A percentile compares a stretch with the other conserved stretches of the same genome.
Conservation (phyloP, 2,888 invertebrate species). For the Himalopsyche anomala region DNA sequence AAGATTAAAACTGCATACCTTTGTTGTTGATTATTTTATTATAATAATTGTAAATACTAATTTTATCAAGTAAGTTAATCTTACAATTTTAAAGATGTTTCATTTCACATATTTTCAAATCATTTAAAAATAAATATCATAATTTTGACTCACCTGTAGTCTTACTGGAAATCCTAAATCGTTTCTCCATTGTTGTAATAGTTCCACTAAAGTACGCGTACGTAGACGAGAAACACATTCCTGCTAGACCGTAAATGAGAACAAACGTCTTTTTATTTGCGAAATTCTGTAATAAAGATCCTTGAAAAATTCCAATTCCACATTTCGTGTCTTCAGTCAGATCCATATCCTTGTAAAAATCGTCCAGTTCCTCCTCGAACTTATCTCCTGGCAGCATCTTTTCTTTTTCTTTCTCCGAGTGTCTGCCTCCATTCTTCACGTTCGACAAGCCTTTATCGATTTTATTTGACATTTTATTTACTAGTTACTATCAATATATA, state of each 20-base stretch:
- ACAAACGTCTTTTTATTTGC: conserved; percentile 79
- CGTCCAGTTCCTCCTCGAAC: conserved; percentile 69
- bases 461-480: background rate
- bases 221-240: conserved; percentile 82
- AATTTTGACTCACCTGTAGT: conserved; percentile 76
- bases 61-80: too few species aligned
- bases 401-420: conserved; percentile 12
- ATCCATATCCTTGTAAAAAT: conserved; percentile 73
- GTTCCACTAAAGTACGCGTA: conserved; percentile 86
- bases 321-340: conserved; percentile 81
- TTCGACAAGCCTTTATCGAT: background rate
- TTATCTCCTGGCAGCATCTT: conserved; percentile 39
- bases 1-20: too few species aligned
- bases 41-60: too few species aligned
- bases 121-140: background rate
- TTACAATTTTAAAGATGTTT: too few species aligned
- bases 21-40: too few species aligned
- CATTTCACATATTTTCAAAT: background rate
- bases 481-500: background rate
- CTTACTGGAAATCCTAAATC: conserved; percentile 84
- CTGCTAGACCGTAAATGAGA: conserved; percentile 81
- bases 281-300: conserved; percentile 78
- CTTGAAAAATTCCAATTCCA: conserved; percentile 80
- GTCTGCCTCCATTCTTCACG: background rate
- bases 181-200: conserved; percentile 84